A percentile compares a stretch with the other conserved stretches of the same genome.
phyloP scores from a whole-genome alignment of 2,113 vertebrate genomes.

The Spermophilus dauricus region DNA sequence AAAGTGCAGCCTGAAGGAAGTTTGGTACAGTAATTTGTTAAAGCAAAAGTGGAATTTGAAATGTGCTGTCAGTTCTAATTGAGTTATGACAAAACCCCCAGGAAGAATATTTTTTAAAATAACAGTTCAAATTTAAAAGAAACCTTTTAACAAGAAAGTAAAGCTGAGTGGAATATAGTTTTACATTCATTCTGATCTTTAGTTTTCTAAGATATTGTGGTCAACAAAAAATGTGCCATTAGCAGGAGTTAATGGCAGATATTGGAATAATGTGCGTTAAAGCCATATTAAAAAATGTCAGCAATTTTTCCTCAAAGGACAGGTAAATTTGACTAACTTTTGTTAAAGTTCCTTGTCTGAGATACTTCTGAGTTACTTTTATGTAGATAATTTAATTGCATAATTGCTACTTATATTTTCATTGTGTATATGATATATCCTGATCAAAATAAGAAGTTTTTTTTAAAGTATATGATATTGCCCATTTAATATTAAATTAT shows the following conservation, averaged over 20 bases:
- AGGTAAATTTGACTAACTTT: neutral
- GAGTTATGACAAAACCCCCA: constrained; percentile 64
- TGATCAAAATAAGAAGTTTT: neutral
- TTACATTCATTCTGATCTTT: constrained; percentile 39
- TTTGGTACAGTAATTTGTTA: neutral
- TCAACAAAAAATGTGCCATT: neutral
- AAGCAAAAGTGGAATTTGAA: constrained; percentile 70
- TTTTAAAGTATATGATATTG: neutral
- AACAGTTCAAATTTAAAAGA: constrained; percentile 70
- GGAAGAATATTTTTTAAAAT: constrained; percentile 65
- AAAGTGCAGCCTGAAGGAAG: constrained; percentile 70
- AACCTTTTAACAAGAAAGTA: constrained; percentile 69
- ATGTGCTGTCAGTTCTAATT: constrained; percentile 77
- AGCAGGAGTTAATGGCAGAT: neutral
- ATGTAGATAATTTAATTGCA: neutral
- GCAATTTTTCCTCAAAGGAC: neutral
- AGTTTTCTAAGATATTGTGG: neutral
- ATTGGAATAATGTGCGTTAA: neutral
- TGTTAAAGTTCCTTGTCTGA: neutral
- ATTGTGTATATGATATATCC: neutral
- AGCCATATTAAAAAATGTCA: neutral
- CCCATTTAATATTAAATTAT: neutral
- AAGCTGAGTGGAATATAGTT: constrained; percentile 68
- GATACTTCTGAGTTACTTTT: neutral
- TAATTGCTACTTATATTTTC: neutral